Percentiles rank a stretch among this genome's conserved stretches.
Conservation (phyloP, 2,113 vertebrate species). For the Percina caprodes region DNA sequence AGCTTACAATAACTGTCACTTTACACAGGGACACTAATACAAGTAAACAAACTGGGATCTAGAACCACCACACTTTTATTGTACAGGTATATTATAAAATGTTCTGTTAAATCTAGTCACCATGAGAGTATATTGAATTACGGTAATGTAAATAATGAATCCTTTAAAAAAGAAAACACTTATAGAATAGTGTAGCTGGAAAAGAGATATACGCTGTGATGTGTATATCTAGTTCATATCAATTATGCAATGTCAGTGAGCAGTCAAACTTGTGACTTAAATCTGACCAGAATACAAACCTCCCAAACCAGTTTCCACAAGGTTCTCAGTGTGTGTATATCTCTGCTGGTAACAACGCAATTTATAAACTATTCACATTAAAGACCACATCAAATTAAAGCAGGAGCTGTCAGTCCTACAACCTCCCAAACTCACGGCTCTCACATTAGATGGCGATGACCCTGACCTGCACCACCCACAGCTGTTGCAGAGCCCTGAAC, state of each 20-base stretch:
- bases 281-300: not conserved
- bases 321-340: not conserved
- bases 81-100: too few species aligned
- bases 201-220: not conserved
- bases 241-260: not conserved
- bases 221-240: not conserved
- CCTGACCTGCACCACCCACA: conserved; percentile 46
- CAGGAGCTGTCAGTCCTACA: not conserved
- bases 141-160: not conserved
- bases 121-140: not conserved
- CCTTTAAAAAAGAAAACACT: not conserved
- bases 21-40: not conserved
- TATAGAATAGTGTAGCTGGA: not conserved
- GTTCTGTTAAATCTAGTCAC: not conserved
- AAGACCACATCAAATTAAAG: conserved; percentile 21
- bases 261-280: not conserved
- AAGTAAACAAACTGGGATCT: not conserved
- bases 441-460: not conserved
- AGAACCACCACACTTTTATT: not conserved
- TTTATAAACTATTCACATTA: conserved; percentile 27
- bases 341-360: not conserved
- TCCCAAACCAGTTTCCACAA: not conserved
- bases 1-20: too few species aligned
- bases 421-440: not conserved
- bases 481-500: conserved; percentile 44